These are phyloP conservation scores for Prietella phreatophila DNA, from an alignment of 2,113 vertebrate species.

Conservation along the genomic window DNA sequence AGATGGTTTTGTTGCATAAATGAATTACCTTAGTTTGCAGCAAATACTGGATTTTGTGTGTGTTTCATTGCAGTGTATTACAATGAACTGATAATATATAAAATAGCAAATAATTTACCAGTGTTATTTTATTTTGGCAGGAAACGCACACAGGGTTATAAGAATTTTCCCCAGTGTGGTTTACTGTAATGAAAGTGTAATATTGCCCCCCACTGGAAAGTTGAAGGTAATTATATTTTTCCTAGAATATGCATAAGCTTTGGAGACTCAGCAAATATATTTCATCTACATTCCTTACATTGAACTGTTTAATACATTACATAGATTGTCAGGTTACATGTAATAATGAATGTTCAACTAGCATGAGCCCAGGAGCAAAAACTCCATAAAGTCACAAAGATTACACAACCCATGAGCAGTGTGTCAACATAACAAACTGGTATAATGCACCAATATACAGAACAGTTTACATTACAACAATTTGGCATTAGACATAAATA, in stretches of 20 bases:
- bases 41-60: background rate
- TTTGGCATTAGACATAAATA: background rate
- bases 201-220: conserved; percentile 57
- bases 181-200: conserved; percentile 30
- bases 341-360: background rate
- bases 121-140: background rate
- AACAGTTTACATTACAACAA: background rate
- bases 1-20: background rate
- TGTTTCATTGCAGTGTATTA: background rate
- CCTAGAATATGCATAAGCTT: background rate
- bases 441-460: background rate
- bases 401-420: background rate
- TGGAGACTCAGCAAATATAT: background rate
- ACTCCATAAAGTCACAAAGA: background rate
- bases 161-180: background rate
- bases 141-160: background rate
- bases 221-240: background rate
- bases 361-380: background rate
- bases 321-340: background rate
- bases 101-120: background rate
- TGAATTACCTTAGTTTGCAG: background rate
- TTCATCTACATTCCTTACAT: background rate
- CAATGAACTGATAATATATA: background rate
- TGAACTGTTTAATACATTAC: background rate
- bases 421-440: background rate